A percentile compares a stretch with the other conserved stretches of the same genome.
phyloP scores from a whole-genome alignment of 2,797 vertebrate species.

The Coluber constrictor region DNA sequence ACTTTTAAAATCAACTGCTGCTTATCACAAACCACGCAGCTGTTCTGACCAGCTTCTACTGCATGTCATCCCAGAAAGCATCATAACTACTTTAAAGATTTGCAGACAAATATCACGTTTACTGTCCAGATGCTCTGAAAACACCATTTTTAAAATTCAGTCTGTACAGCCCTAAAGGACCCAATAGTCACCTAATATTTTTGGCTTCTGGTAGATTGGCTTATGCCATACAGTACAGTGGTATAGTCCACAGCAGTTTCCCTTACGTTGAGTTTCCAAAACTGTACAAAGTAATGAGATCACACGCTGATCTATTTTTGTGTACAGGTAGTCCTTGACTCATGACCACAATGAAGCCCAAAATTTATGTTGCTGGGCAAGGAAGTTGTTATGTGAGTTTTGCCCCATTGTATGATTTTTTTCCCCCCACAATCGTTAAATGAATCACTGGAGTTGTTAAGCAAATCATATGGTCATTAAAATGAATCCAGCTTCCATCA shows the following conservation, averaged over 20 bases:
- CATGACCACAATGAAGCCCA: not conserved
- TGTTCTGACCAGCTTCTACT: not conserved
- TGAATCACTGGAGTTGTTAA: not conserved
- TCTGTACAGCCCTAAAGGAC: not conserved
- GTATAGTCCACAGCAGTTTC: not conserved
- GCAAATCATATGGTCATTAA: not conserved
- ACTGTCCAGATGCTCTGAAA: not conserved
- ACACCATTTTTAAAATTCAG: not conserved
- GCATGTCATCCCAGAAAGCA: not conserved
- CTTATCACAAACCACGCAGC: not conserved
- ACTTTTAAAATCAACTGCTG: not conserved
- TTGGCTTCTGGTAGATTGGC: not conserved
- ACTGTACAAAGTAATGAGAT: not conserved
- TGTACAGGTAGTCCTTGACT: not conserved
- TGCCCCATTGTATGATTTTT: too few relatives aligned
- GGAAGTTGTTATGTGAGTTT: not conserved
- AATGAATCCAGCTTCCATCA: not conserved
- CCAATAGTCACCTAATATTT: not conserved
- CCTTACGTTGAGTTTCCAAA: not conserved
- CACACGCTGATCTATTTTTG: not conserved
- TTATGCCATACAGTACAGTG: not conserved
- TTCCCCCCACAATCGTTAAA: too few relatives aligned
- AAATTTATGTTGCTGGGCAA: not conserved
- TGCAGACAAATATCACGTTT: not conserved
- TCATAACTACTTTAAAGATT: not conserved